Conservation (phyloP, 2,888 invertebrate genomes). For the Volucella bombylans region DNA sequence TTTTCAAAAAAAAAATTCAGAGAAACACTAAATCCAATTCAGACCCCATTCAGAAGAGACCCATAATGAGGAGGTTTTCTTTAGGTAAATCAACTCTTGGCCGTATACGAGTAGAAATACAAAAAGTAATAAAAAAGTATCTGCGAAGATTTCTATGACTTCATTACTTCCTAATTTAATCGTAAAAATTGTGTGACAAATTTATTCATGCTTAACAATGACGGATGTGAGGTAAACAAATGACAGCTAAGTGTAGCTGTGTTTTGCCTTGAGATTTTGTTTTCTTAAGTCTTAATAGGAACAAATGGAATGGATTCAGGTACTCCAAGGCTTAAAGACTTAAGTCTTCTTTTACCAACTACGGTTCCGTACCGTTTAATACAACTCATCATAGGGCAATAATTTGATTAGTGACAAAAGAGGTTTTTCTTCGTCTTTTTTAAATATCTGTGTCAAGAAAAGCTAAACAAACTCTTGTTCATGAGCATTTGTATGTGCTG, state of each 20-base stretch:
- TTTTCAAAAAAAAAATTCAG: slow-evolving; percentile 1
- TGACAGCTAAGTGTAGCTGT: background rate
- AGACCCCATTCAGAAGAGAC: background rate
- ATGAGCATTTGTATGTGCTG: background rate
- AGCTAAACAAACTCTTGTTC: slow-evolving; percentile 42
- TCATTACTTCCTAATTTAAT: slow-evolving; percentile 39
- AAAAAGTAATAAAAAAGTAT: no score
- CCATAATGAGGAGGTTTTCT: background rate
- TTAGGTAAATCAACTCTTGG: no score
- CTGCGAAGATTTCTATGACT: slow-evolving; percentile 15
- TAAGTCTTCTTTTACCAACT: no score
- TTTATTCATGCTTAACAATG: slow-evolving; percentile 38
- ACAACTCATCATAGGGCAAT: slow-evolving; percentile 34
- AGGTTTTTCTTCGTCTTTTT: slow-evolving; percentile 48
- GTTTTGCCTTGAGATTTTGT: slow-evolving; percentile 37
- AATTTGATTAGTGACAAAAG: slow-evolving; percentile 65
- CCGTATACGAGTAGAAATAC: no score
- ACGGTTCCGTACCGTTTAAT: slow-evolving; percentile 2
- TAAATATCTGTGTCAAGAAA: slow-evolving; percentile 69
- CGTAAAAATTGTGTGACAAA: slow-evolving; percentile 21
- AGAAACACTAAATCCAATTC: slow-evolving; percentile 9
- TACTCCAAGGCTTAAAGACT: slow-evolving; percentile 29
- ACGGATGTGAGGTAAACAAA: slow-evolving; percentile 5
- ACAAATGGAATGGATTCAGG: slow-evolving; percentile 37
- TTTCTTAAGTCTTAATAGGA: slow-evolving; percentile 10